phyloP scores from a whole-genome alignment of 2,797 vertebrate genomes.

The Sebastes aleutianus region DNA sequence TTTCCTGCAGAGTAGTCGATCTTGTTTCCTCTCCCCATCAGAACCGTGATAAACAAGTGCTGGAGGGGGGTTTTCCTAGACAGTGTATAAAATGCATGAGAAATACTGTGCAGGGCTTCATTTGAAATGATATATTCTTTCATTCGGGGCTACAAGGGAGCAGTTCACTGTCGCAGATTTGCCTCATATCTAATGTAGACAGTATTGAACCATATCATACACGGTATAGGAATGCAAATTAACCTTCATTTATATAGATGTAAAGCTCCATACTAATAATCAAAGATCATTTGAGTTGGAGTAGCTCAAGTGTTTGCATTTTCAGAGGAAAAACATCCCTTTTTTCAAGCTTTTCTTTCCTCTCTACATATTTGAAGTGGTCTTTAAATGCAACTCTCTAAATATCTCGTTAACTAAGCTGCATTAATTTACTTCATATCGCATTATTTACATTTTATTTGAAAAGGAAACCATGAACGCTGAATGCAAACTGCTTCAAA shows the following conservation, averaged over 20 bases:
- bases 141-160: constrained; percentile 13
- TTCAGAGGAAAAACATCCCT: not conserved
- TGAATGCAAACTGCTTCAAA: not conserved
- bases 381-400: not conserved
- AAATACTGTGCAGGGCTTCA: constrained; percentile 36
- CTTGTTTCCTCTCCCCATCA: constrained; percentile 55
- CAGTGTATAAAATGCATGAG: constrained; percentile 32
- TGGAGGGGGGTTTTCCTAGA: constrained; percentile 37
- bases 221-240: constrained; percentile 26
- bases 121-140: constrained; percentile 50
- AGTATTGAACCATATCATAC: constrained; percentile 4
- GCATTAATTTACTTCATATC: not conserved
- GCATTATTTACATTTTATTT: constrained; percentile 12
- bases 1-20: constrained; percentile 46
- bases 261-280: not conserved
- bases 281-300: constrained; percentile 24
- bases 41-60: constrained; percentile 57
- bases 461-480: not conserved
- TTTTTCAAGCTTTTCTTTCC: not conserved
- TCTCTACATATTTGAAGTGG: not conserved
- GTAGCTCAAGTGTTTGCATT: not conserved
- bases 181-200: constrained; percentile 22
- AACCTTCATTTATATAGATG: not conserved
- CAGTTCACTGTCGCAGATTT: constrained; percentile 22
- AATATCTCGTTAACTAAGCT: not conserved